A percentile compares a stretch with the other conserved stretches of the same genome.
Evolutionary conservation across 92 coral and sea anemone genomes (phyloP).

Genomic region (Plumapathes pennacea): DNA sequence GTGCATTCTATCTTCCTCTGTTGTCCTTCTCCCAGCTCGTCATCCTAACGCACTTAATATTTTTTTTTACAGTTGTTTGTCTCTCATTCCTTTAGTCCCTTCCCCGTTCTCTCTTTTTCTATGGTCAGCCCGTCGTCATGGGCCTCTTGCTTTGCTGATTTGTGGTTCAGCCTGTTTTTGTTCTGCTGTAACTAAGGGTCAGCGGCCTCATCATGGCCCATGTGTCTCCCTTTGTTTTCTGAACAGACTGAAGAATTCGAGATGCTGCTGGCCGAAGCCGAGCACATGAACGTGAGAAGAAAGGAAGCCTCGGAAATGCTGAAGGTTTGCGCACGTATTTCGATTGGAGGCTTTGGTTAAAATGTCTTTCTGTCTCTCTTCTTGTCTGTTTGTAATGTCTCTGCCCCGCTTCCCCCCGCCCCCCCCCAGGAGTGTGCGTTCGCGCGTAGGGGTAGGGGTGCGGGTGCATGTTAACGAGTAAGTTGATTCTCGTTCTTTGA

Average conservation of each 20-base stretch:
- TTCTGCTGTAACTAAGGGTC: no score
- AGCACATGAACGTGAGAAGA: constrained; percentile 89
- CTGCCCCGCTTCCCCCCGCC: not conserved
- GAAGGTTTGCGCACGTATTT: constrained; percentile 56
- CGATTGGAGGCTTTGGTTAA: not conserved
- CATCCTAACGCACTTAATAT: no score
- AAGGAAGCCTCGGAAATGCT: constrained; percentile 97
- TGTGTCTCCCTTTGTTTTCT: not conserved
- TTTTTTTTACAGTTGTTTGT: no score
- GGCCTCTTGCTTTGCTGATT: no score
- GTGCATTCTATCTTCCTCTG: no score
- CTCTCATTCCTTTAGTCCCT: no score
- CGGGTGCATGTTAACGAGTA: not conserved
- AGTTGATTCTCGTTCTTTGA: no score
- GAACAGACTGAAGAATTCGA: constrained; percentile 85
- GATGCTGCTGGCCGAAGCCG: constrained; percentile 87
- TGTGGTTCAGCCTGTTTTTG: no score
- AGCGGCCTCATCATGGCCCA: no score
- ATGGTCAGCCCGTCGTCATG: no score
- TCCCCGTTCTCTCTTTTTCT: no score
- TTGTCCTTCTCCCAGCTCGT: no score
- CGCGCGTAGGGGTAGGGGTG: not conserved
- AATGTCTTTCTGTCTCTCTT: not conserved
- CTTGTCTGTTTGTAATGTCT: not conserved
- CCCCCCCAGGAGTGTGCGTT: not conserved